Percentiles rank a stretch among this genome's conserved stretches.
phyloP scores from a whole-genome alignment of 1,140 invertebrate genomes.

The Ceratina calcarata region DNA sequence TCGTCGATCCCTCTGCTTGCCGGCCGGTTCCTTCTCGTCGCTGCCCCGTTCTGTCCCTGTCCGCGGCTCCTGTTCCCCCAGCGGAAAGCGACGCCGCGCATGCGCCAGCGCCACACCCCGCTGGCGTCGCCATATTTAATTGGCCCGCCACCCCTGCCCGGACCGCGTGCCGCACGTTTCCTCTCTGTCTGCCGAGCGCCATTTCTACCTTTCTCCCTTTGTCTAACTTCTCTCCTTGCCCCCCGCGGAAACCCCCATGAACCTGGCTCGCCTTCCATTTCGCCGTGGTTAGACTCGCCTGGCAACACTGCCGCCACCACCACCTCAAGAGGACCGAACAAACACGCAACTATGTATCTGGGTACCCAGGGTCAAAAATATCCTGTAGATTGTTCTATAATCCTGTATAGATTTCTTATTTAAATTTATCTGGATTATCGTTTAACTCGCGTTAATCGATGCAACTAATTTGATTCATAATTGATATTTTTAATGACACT shows the following conservation, averaged over 20 bases:
- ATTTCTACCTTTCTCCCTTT: neutral
- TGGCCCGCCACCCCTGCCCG: constrained; percentile 71
- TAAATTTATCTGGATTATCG: no score
- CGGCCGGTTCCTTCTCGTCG: constrained; percentile 64
- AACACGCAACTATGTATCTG: constrained; percentile 37
- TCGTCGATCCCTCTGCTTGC: constrained; percentile 63
- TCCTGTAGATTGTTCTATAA: neutral
- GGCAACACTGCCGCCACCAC: constrained; percentile 55
- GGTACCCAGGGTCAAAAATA: constrained; percentile 14
- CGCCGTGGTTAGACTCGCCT: constrained; percentile 26
- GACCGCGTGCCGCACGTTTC: constrained; percentile 30
- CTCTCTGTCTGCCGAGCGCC: neutral
- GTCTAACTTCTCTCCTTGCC: constrained; percentile 1
- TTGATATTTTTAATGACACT: neutral
- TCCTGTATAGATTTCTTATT: neutral
- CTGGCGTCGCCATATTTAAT: constrained; percentile 74
- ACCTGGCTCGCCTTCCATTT: constrained; percentile 28
- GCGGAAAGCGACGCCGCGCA: constrained; percentile 55
- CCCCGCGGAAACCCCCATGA: constrained; percentile 34
- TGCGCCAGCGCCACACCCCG: constrained; percentile 76
- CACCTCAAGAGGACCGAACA: constrained; percentile 35
- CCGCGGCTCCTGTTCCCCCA: constrained; percentile 37
- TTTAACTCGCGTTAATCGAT: no score
- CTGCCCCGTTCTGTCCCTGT: constrained; percentile 46
- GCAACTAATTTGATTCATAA: neutral